A percentile compares a stretch with the other conserved stretches of the same genome.
Evolutionary conservation across 2,797 vertebrate species (phyloP).

Genomic region (Geotria australis): DNA sequence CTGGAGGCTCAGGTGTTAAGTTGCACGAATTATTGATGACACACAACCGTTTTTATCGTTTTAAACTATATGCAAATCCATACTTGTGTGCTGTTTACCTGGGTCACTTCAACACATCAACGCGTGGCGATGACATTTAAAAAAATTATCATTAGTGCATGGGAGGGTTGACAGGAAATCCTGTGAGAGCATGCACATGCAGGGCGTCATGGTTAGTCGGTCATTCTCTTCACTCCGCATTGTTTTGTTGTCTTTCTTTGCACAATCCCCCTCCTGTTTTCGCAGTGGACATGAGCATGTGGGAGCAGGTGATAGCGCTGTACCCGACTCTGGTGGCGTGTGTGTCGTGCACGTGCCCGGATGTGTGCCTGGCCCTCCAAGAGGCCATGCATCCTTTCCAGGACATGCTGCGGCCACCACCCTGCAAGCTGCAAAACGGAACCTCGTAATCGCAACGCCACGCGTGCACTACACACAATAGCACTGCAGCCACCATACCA

Average conservation of each 20-base stretch:
- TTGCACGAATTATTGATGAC: no score
- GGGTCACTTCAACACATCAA: no score
- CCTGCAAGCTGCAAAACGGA: conserved; percentile 78
- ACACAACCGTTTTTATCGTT: no score
- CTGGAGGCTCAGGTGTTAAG: no score
- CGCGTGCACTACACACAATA: conserved; percentile 2
- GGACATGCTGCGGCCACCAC: conserved; percentile 94
- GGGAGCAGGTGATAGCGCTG: conserved; percentile 85
- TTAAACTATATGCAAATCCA: no score
- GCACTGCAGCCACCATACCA: no score
- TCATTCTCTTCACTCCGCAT: not conserved
- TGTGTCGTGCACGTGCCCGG: conserved; percentile 73
- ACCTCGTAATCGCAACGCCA: conserved; percentile 40
- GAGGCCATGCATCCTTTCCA: conserved; percentile 89
- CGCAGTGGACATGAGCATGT: conserved; percentile 74
- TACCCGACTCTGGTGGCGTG: conserved; percentile 92
- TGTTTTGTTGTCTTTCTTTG: not conserved
- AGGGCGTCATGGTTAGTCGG: not conserved
- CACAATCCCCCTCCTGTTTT: conserved; percentile 1
- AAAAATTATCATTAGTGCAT: no score
- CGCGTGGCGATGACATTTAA: no score
- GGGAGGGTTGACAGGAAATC: no score
- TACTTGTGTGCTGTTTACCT: no score
- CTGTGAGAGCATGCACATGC: no score
- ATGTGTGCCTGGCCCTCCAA: conserved; percentile 81